These are phyloP conservation scores for Sympetrum striolatum DNA, from an alignment of 2,888 invertebrate genomes.

Conservation along the genomic window DNA sequence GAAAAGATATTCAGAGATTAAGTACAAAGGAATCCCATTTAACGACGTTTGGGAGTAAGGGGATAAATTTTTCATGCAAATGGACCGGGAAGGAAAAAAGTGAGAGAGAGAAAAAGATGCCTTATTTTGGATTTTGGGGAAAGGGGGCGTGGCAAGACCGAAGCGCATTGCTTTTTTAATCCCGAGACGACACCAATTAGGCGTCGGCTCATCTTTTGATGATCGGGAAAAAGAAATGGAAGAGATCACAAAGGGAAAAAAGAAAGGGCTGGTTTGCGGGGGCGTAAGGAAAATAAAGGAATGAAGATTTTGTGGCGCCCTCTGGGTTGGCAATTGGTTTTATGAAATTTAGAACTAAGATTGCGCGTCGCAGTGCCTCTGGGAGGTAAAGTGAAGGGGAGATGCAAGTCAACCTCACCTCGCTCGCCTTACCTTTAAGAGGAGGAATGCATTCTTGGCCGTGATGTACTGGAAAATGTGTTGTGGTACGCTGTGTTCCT, in stretches of 20 bases:
- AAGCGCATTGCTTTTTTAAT: conserved; percentile 11
- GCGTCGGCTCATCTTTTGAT: neutral
- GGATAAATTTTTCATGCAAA: neutral
- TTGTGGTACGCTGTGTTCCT: no score
- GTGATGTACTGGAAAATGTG: no score
- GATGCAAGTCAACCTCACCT: neutral
- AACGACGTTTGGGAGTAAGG: conserved; percentile 17
- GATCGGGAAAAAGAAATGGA: neutral
- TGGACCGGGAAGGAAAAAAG: neutral
- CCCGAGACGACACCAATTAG: neutral
- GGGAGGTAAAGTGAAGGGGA: neutral
- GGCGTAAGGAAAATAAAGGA: neutral
- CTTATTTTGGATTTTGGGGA: neutral
- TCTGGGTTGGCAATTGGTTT: neutral
- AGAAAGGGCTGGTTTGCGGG: neutral
- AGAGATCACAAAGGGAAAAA: neutral
- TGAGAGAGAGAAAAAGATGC: neutral
- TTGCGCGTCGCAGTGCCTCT: neutral
- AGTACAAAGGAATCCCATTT: conserved; percentile 22
- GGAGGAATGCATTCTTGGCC: no score
- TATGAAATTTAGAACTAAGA: neutral
- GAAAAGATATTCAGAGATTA: neutral
- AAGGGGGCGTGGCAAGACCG: neutral
- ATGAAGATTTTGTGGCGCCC: neutral
- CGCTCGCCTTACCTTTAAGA: neutral